These are phyloP conservation scores for Stegodyphus dumicola DNA, from an alignment of 1,140 invertebrate species.

Conservation along the genomic window DNA sequence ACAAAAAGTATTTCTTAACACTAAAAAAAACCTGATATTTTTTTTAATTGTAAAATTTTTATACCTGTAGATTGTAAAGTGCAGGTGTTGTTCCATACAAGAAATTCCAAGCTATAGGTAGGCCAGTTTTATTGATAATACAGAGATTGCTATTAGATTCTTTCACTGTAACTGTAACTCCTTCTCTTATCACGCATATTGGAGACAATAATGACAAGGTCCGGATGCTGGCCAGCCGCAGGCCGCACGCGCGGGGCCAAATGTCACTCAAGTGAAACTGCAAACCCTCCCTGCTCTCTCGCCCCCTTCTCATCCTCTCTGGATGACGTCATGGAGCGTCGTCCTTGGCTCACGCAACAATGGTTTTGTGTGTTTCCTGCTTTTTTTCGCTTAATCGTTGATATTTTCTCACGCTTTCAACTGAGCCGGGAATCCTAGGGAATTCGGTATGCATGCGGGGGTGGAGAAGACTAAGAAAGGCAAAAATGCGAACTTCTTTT, in stretches of 20 bases:
- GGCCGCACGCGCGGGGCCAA: slow-evolving; percentile 8
- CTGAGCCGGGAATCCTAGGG: background rate
- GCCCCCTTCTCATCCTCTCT: background rate
- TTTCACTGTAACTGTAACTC: background rate
- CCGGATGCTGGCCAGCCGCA: background rate
- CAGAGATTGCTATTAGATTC: no score
- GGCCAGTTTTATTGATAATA: no score
- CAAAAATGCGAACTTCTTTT: slow-evolving; percentile 12
- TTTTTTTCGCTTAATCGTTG: slow-evolving; percentile 20
- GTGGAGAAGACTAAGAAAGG: background rate
- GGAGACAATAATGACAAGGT: background rate
- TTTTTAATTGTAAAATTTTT: no score
- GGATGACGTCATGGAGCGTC: slow-evolving; percentile 22
- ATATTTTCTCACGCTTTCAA: slow-evolving; percentile 31
- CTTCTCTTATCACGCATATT: background rate
- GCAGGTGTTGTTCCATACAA: no score
- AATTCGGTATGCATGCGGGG: background rate
- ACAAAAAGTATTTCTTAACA: no score
- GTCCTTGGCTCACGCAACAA: slow-evolving; percentile 36
- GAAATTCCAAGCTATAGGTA: no score
- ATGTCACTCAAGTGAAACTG: slow-evolving; percentile 28
- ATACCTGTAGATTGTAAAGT: no score
- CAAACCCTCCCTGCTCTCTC: background rate
- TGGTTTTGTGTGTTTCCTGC: slow-evolving; percentile 46
- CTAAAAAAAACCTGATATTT: no score